A percentile compares a stretch with the other conserved stretches of the same genome.
Evolutionary conservation across 2,797 vertebrate genomes (phyloP).

Genomic region (Chiloscyllium punctatum): DNA sequence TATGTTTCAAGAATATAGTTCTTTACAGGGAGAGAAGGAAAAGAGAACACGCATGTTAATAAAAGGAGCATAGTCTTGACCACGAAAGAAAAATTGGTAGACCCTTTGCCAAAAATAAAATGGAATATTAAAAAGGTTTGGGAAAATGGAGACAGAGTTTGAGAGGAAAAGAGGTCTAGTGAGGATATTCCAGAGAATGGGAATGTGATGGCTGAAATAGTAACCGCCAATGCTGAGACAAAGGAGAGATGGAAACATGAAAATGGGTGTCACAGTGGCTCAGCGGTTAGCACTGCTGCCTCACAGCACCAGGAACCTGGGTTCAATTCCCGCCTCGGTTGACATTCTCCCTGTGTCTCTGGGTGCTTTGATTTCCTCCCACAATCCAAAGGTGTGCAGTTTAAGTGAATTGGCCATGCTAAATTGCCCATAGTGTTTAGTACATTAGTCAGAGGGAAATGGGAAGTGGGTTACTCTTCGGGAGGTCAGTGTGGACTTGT

Average conservation of each 20-base stretch:
- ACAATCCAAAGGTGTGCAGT: too few relatives aligned
- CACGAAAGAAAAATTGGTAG: background rate
- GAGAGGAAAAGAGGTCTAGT: background rate
- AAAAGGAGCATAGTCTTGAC: background rate
- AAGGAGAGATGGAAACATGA: background rate
- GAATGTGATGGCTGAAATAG: background rate
- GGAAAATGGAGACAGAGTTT: background rate
- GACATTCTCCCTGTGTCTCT: too few relatives aligned
- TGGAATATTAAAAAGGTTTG: background rate
- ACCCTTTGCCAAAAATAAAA: background rate
- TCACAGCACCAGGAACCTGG: too few relatives aligned
- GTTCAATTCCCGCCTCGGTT: too few relatives aligned
- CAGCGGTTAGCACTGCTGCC: too few relatives aligned
- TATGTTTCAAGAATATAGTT: background rate
- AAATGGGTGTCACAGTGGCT: too few relatives aligned
- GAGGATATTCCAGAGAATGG: background rate
- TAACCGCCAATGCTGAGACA: background rate
- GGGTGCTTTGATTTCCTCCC: too few relatives aligned
- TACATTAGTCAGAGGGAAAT: too few relatives aligned
- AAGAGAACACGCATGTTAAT: background rate
- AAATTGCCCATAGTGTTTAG: too few relatives aligned
- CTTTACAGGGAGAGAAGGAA: background rate
- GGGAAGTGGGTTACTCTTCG: too few relatives aligned
- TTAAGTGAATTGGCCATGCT: too few relatives aligned
- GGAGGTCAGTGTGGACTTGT: too few relatives aligned